Conservation (phyloP, 2,888 invertebrate species). For the Galerucella pusilla region DNA sequence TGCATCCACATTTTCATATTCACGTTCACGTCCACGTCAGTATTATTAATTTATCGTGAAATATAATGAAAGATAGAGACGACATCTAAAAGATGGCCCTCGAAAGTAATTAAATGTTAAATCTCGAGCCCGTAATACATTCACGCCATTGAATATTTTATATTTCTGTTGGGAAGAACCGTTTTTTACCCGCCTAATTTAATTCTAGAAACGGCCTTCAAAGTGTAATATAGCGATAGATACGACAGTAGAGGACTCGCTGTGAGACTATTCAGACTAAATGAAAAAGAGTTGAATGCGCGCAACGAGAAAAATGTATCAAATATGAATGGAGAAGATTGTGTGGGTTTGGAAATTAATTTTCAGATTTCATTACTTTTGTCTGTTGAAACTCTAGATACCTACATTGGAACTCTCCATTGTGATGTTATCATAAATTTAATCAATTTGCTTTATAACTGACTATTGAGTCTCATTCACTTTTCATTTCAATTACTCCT, state of each 20-base stretch:
- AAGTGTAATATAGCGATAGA: conserved; percentile 26
- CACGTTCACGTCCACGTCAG: conserved; percentile 25
- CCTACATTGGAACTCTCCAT: too few relatives aligned
- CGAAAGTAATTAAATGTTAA: conserved; percentile 50
- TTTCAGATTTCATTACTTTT: not conserved
- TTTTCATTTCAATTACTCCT: too few relatives aligned
- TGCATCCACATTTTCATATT: not conserved
- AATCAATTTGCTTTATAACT: too few relatives aligned
- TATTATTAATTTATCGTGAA: conserved; percentile 44
- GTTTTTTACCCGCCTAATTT: conserved; percentile 25
- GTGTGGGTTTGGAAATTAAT: not conserved
- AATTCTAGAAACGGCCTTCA: conserved; percentile 23
- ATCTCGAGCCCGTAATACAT: conserved; percentile 36
- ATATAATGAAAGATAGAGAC: conserved; percentile 49
- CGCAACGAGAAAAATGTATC: not conserved
- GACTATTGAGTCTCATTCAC: too few relatives aligned
- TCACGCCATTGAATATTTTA: conserved; percentile 40
- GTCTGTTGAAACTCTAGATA: too few relatives aligned
- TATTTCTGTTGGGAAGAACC: conserved; percentile 27
- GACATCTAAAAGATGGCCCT: conserved; percentile 41
- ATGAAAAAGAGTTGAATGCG: conserved; percentile 26
- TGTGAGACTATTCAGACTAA: conserved; percentile 4
- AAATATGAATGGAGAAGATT: not conserved
- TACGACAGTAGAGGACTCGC: not conserved
- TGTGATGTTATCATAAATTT: too few relatives aligned